Conservation (phyloP, 53 echinoderm and acorn worm genomes). For the Pentamera pediparva region DNA sequence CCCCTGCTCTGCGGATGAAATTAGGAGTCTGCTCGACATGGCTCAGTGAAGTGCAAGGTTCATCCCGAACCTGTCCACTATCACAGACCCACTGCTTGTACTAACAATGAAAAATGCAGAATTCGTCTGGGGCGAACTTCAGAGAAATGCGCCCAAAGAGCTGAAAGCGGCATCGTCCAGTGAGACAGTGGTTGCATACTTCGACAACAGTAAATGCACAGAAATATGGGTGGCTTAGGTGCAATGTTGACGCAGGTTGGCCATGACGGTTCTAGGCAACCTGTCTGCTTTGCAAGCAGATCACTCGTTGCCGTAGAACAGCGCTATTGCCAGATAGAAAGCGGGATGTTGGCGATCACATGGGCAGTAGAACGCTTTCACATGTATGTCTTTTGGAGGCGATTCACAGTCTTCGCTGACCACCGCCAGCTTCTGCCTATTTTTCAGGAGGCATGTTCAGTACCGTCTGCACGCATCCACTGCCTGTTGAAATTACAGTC, state of each 20-base stretch:
- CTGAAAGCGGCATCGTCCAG: constrained; percentile 38
- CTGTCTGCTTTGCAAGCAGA: constrained; percentile 29
- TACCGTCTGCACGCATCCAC: constrained; percentile 56
- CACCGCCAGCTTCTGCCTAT: constrained; percentile 48
- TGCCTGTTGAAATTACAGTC: too few relatives aligned
- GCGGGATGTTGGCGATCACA: constrained; percentile 36
- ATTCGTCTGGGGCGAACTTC: constrained; percentile 38
- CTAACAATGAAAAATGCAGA: constrained; percentile 40
- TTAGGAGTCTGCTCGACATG: constrained; percentile 58
- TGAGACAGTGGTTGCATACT: constrained; percentile 35
- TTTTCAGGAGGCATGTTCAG: constrained; percentile 29
- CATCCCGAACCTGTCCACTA: constrained; percentile 52
- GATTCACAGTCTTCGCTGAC: too few relatives aligned
- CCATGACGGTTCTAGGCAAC: too few relatives aligned
- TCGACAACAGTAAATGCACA: constrained; percentile 42
- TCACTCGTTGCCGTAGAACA: constrained; percentile 54
- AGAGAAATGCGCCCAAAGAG: constrained; percentile 19
- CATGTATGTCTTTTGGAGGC: constrained; percentile 44
- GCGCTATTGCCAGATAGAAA: too few relatives aligned
- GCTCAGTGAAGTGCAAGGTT: constrained; percentile 51
- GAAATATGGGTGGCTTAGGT: constrained; percentile 49
- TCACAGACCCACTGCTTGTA: constrained; percentile 28
- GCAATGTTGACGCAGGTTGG: constrained; percentile 50
- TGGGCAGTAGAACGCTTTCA: constrained; percentile 52
- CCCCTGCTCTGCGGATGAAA: constrained; percentile 27